A percentile compares a stretch with the other conserved stretches of the same genome.
Evolutionary conservation across 2,888 invertebrate species (phyloP).

Genomic region (Hemaris fuciformis): DNA sequence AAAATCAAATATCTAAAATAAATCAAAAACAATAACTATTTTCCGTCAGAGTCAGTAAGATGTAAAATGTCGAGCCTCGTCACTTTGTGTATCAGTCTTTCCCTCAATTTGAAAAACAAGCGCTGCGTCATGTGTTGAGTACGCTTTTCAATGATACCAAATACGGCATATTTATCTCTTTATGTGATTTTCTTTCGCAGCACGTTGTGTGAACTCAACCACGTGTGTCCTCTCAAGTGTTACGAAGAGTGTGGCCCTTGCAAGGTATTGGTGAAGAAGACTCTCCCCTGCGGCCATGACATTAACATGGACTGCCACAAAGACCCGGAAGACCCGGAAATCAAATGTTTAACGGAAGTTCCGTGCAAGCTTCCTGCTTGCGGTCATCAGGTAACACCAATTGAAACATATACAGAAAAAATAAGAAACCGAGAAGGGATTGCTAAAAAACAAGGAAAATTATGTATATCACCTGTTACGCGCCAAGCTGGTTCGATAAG

Average conservation of each 20-base stretch:
- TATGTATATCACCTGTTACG: too few relatives aligned
- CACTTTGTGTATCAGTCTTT: too few relatives aligned
- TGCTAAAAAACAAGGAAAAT: too few relatives aligned
- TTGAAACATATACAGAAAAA: too few relatives aligned
- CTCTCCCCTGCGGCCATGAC: constrained; percentile 75
- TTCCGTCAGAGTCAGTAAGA: background rate
- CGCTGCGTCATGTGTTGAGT: too few relatives aligned
- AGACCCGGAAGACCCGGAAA: constrained; percentile 53
- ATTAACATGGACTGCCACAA: constrained; percentile 64
- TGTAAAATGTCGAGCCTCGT: background rate
- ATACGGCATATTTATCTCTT: too few relatives aligned
- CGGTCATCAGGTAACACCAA: constrained; percentile 53
- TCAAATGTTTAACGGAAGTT: constrained; percentile 48
- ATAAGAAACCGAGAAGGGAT: too few relatives aligned
- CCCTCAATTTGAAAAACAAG: too few relatives aligned
- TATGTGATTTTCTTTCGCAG: constrained; percentile 47
- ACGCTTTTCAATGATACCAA: too few relatives aligned
- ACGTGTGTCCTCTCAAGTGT: constrained; percentile 78
- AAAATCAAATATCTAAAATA: too few relatives aligned
- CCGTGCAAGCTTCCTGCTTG: constrained; percentile 53
- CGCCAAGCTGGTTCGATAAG: too few relatives aligned
- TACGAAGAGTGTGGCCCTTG: constrained; percentile 69
- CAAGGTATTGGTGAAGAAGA: constrained; percentile 52
- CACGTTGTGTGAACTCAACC: constrained; percentile 69
- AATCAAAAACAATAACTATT: too few relatives aligned